Percentiles rank a stretch among this genome's conserved stretches.
phyloP scores from a whole-genome alignment of 2,113 vertebrate species.

The Siniperca chuatsi region DNA sequence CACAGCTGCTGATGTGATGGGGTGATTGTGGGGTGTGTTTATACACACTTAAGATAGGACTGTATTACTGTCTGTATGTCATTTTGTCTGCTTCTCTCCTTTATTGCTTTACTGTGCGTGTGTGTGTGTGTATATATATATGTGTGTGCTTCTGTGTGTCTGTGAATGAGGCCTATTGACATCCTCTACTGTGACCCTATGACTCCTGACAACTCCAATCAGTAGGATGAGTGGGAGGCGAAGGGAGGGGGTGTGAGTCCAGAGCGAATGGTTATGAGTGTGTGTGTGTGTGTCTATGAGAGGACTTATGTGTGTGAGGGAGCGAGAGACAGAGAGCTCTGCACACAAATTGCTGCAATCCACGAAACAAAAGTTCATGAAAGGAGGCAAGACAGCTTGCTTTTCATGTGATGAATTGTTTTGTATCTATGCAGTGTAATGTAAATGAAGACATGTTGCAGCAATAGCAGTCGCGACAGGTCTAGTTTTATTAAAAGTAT shows the following conservation, averaged over 20 bases:
- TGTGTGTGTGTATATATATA: neutral
- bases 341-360: constrained; percentile 46
- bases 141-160: constrained; percentile 29
- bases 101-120: constrained; percentile 20
- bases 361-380: constrained; percentile 25
- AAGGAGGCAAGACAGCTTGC: neutral
- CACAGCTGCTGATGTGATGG: constrained; percentile 64
- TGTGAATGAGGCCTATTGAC: constrained; percentile 73
- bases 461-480: too few species aligned
- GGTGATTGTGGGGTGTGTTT: constrained; percentile 67
- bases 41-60: constrained; percentile 64
- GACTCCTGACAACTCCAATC: constrained; percentile 80
- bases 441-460: constrained; percentile 1
- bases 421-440: neutral
- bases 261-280: constrained; percentile 43
- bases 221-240: constrained; percentile 71
- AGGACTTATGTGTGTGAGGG: constrained; percentile 24
- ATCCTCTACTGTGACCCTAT: constrained; percentile 71
- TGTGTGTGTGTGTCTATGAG: constrained; percentile 24
- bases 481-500: neutral
- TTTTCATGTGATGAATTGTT: constrained; percentile 15
- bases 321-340: constrained; percentile 30
- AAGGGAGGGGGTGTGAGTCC: constrained; percentile 55
- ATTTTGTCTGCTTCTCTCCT: constrained; percentile 49
- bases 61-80: constrained; percentile 58